Evolutionary conservation across 2,888 invertebrate genomes (phyloP), one percentile per base, ranked within the genome.

Genomic region (Hemithea aestivaria): DNA sequence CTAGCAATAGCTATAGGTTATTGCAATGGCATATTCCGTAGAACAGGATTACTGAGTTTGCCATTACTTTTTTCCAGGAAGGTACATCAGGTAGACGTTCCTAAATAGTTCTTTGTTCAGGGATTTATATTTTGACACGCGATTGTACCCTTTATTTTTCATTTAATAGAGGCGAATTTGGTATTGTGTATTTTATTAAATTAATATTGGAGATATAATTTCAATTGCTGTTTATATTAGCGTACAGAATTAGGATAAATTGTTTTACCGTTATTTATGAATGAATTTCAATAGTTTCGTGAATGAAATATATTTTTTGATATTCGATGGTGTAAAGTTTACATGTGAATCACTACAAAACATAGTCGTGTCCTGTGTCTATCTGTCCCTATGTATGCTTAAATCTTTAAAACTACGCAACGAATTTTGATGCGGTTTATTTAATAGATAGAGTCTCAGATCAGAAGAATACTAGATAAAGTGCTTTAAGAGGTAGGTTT

Each of bases 31-130:
- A 69, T 75, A 72, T 79, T 80, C 73, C 69, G 58, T 66, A 68
- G 77, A 72, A 77, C 72, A 78, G 81, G 83, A 83, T 84, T 83
- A 82, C 69, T 34, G 60, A 65, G 68, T 75, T 76, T 72, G 68
- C 73, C 65, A 81, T 84, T 83, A 80, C 77, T 67, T 73, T 58
- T 60, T 87, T 84, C 85, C 73, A 65, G 74, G 85, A 87, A 85
- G 83, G 80, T 73, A 73, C 56, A 50, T 53, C 81, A 85, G 84
- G 83, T 83, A 84, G 77, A 63, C 61, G 62, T 48, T 61, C 54
- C 53, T 55, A 62, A 62, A 62, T 60, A 62, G n/a, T 66, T 68
- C 73, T 73, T 83, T 78, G 75, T 80, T 62, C 66, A 48, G 33
- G 51, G 33, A 41, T 33, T 38, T 10, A 35, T 6, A 33, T 8